phyloP scores from a whole-genome alignment of 2,113 vertebrate species.

The Heliornis fulica region DNA sequence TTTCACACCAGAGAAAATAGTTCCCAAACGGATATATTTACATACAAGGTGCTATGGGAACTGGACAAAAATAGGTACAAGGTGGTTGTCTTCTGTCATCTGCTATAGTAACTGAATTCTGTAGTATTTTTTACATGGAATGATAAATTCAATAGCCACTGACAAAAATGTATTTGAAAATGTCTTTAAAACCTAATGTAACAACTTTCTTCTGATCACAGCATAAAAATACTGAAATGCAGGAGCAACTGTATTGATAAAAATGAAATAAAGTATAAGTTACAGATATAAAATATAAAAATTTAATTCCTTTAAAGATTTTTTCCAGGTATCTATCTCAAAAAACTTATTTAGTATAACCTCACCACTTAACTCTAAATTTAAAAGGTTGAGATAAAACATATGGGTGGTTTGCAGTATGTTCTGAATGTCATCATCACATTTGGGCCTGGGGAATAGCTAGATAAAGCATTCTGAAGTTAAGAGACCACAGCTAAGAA shows the following conservation, averaged over 20 bases:
- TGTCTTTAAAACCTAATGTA: neutral
- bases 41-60: neutral
- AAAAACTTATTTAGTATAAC: too few species aligned
- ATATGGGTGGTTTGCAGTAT: neutral
- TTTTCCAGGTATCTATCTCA: too few species aligned
- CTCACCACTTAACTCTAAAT: neutral
- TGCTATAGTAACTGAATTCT: neutral
- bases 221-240: neutral
- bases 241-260: neutral
- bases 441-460: neutral
- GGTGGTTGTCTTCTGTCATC: neutral
- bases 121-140: neutral
- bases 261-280: too few species aligned
- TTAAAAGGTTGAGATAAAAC: neutral
- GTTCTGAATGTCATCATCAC: neutral
- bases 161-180: neutral
- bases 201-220: neutral
- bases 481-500: neutral
- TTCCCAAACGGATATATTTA: neutral
- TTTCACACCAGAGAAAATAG: neutral
- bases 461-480: neutral
- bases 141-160: neutral
- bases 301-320: too few species aligned
- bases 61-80: neutral
- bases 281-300: too few species aligned